phyloP scores from a whole-genome alignment of 2,113 vertebrate genomes.

The Chloropsis hardwickii region DNA sequence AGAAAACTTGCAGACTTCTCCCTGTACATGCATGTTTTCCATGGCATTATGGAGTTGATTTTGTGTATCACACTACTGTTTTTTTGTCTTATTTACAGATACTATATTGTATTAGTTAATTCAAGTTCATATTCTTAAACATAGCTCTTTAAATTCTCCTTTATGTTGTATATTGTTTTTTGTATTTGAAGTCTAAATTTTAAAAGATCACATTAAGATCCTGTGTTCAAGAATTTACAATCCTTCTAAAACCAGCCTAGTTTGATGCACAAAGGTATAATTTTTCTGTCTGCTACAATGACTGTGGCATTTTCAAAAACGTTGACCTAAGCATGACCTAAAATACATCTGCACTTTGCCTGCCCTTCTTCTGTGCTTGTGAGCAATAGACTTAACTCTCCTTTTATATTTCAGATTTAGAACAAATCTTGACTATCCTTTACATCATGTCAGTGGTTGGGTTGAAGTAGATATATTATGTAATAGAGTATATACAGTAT shows the following conservation, averaged over 20 bases:
- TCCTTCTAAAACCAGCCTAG: background rate
- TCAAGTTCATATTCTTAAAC: background rate
- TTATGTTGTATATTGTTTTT: background rate
- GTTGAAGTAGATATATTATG: background rate
- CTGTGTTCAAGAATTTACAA: background rate
- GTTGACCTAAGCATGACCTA: background rate
- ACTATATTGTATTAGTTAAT: background rate
- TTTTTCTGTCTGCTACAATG: background rate
- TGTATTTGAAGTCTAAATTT: background rate
- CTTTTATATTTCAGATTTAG: background rate
- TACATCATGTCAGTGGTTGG: background rate
- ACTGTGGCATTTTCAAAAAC: background rate
- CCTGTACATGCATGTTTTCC: background rate
- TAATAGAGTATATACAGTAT: background rate
- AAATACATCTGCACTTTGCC: background rate
- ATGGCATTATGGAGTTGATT: background rate
- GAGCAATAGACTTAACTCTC: fast-evolving
- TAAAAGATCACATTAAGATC: background rate
- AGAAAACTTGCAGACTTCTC: background rate
- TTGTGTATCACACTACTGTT: fast-evolving
- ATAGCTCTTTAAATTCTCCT: background rate
- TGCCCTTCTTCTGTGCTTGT: background rate
- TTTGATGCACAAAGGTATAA: background rate
- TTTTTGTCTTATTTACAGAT: background rate
- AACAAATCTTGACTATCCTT: background rate